Base-by-base conservation (phyloP, 1,140 invertebrate species). In the Drosophila arawakana region DNA sequence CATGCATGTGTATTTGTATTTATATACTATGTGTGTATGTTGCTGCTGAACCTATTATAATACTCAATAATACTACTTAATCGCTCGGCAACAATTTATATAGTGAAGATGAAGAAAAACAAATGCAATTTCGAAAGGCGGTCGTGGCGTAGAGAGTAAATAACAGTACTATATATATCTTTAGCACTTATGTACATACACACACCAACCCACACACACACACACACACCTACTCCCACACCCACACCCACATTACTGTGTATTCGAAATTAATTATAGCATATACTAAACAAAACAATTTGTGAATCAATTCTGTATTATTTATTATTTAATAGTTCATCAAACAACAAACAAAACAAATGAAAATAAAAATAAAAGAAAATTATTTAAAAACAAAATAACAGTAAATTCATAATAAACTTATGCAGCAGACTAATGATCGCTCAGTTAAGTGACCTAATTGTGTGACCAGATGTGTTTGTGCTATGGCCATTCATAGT, bases 271-370 rank as follows among this genome's bases (percentile, higher is more conserved):
- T 71, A 71, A 59, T 63, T 65, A 58, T 65, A 71, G 41, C 15
- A 25, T 47, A 61, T 41, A 57, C 25, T 4, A 44, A 34, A 60
- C 50, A 50, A 18, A 50, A 58, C 34, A 61, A 62, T 52, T 75
- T 75, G 59, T 65, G 60, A 65, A 75, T 52, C 54, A 75, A 59
- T 58, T 35, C 44, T 59, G 66, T 59, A 68, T 68, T 63, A 59
- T 75, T 61, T 75, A 63, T 71, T 41, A 75, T 75, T 70, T 65
- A 71, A 63, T 59, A 69, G 67, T 71, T 75, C 68, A 75, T 75
- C 73, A 46, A 54, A 68, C 15, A 39, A 39, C 37, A 39, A 39
- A 46, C 46, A 49, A 30, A 55, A 55, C 34, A 55, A 55, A 37
- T 15, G 9, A 39, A 18, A 18, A 41, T 21, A 57, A 41, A 41